Conservation (phyloP, 2,113 vertebrate genomes). For the Catagonus wagneri region DNA sequence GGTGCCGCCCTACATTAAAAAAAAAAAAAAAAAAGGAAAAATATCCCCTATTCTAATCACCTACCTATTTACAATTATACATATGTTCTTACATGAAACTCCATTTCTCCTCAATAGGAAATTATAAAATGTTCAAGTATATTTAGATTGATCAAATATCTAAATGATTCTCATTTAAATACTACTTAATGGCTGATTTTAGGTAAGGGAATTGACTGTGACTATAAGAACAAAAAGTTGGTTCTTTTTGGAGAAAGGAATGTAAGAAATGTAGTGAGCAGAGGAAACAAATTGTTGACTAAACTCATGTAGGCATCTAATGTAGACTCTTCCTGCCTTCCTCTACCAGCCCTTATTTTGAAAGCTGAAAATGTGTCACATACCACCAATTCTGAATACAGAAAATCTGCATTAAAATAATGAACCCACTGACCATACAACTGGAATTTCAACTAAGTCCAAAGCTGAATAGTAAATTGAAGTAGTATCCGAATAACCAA, state of each 20-base stretch:
- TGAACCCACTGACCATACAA: neutral
- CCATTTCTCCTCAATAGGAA: neutral
- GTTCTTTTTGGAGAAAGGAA: neutral
- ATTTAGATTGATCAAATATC: neutral
- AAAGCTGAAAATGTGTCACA: neutral
- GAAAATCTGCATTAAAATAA: conserved; percentile 25
- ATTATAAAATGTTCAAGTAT: neutral
- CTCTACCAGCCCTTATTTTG: neutral
- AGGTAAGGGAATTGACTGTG: neutral
- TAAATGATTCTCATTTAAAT: conserved; percentile 12
- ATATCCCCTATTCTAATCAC: neutral
- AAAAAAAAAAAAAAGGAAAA: too few relatives aligned
- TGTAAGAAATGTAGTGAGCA: neutral
- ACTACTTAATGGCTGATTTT: neutral
- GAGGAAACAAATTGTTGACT: neutral
- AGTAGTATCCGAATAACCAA: neutral
- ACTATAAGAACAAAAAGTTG: neutral
- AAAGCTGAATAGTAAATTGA: neutral
- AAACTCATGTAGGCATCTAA: neutral
- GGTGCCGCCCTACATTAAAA: too few relatives aligned
- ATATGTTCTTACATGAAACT: neutral
- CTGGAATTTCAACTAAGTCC: neutral
- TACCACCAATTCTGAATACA: neutral
- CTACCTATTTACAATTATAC: neutral
- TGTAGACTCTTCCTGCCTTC: neutral